Percentiles rank a stretch among this genome's conserved stretches.
These are phyloP conservation scores for Leptarthrus brevirostris DNA, from an alignment of 2,888 invertebrate genomes.

Conservation along the genomic window DNA sequence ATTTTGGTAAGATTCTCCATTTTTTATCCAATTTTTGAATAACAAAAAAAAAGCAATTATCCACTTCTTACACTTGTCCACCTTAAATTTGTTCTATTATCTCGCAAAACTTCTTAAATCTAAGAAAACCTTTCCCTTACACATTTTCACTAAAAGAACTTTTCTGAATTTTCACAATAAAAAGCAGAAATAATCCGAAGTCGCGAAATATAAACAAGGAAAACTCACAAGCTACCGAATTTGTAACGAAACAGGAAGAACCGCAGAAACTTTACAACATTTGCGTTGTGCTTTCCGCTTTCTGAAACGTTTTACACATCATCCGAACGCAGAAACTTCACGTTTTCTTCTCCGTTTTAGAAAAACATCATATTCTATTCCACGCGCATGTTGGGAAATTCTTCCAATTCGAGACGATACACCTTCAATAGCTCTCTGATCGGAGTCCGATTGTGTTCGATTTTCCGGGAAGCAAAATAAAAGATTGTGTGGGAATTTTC, in stretches of 20 bases:
- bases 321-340: slow-evolving; percentile 36
- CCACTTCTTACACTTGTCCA: background rate
- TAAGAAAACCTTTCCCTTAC: too few relatives aligned
- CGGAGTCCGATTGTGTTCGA: slow-evolving; percentile 22
- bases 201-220: slow-evolving; percentile 5
- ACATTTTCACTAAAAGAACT: background rate
- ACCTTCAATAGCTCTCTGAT: background rate
- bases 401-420: background rate
- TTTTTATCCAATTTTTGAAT: background rate
- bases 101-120: too few relatives aligned
- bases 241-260: background rate
- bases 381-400: slow-evolving; percentile 41
- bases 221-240: background rate
- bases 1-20: background rate
- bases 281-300: slow-evolving; percentile 19
- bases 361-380: background rate
- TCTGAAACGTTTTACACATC: slow-evolving; percentile 11
- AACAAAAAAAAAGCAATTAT: background rate
- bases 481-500: background rate
- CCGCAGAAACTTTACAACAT: background rate
- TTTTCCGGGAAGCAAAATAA: slow-evolving; percentile 31
- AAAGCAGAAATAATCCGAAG: background rate
- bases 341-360: slow-evolving; percentile 7
- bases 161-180: background rate
- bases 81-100: background rate